Base-by-base conservation (phyloP, 2,797 vertebrate genomes). In the Onychomys torridus region DNA sequence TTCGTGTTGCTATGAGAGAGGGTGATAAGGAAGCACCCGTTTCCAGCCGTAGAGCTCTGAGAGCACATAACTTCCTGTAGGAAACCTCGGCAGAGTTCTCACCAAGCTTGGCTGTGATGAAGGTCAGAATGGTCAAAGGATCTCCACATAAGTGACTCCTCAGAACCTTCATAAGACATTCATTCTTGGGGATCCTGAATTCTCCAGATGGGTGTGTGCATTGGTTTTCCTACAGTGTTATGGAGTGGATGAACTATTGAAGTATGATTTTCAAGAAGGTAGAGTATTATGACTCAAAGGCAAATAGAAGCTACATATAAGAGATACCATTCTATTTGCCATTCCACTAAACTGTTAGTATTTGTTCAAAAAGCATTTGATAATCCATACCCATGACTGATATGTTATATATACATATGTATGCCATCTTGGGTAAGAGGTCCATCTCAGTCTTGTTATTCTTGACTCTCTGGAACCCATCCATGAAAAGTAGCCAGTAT, bases 181-280 rank as follows among this genome's bases (percentile, higher is more conserved):
- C 34, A 32, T 76, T 32, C 14, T 17, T 5, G n/a, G 63, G 75
- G 27, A 23, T 57, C 19, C 43, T 59, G 49, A 40, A 5, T 82
- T 82, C 6, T 95, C n/a, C 67, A 52, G 55, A 73, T 49, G 81
- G 13, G 2, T 69, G 10, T 17, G 5, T 43, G 73, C 1, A 37
- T 21, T 93, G 25, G 4, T 90, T 92, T 93, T 81, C 46, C 25
- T 86, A 49, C 10, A 61, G 27, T 17, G 37, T 85, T 65, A 88
- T 32, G 25, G 17, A 77, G 6, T 4, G 83, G 57, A 93, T 93
- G 94, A 92, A 46, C 4, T 88, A 34, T 49, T 94, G 17, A 92
- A 65, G 5, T 61, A 46, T 76, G 81, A 79, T 89, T 94, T 93
- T 83, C 63, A 55, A 91, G 87, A 95, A 84, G 67, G 9, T 83